phyloP scores from a whole-genome alignment of 2,113 vertebrate genomes.

The Suncus etruscus region DNA sequence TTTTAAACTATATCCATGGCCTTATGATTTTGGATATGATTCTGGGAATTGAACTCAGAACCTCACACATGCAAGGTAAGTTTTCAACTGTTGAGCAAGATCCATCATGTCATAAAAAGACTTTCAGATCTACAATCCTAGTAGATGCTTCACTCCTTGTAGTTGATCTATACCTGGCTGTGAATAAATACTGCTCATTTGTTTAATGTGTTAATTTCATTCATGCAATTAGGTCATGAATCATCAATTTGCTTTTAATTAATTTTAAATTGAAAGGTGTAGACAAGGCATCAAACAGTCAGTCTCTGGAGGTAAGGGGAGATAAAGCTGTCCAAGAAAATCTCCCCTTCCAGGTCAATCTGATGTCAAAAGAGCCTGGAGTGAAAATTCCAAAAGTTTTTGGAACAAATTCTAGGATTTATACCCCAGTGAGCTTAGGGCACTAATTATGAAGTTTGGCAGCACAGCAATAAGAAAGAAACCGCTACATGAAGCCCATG shows the following conservation, averaged over 20 bases:
- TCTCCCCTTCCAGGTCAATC: background rate
- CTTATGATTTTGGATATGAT: too few species aligned
- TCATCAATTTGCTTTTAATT: background rate
- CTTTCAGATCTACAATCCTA: background rate
- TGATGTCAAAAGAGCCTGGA: background rate
- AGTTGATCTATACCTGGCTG: background rate
- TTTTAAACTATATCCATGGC: too few species aligned
- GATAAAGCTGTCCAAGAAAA: background rate
- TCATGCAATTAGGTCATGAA: background rate
- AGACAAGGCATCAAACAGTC: background rate
- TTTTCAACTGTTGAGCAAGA: too few species aligned
- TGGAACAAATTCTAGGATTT: conserved; percentile 17
- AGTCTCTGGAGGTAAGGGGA: background rate
- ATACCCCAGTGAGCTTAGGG: conserved; percentile 2
- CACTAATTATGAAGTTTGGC: conserved; percentile 47
- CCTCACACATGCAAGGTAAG: too few species aligned
- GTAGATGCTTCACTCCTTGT: background rate
- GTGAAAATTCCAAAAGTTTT: background rate
- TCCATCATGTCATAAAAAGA: background rate
- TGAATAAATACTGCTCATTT: background rate
- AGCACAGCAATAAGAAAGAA: conserved; percentile 29
- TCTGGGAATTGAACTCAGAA: too few species aligned
- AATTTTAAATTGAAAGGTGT: conserved; percentile 17
- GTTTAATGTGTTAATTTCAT: background rate
- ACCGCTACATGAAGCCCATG: conserved; percentile 9